These are phyloP conservation scores for Lates calcarifer DNA, from an alignment of 2,113 vertebrate species.

Conservation along the genomic window DNA sequence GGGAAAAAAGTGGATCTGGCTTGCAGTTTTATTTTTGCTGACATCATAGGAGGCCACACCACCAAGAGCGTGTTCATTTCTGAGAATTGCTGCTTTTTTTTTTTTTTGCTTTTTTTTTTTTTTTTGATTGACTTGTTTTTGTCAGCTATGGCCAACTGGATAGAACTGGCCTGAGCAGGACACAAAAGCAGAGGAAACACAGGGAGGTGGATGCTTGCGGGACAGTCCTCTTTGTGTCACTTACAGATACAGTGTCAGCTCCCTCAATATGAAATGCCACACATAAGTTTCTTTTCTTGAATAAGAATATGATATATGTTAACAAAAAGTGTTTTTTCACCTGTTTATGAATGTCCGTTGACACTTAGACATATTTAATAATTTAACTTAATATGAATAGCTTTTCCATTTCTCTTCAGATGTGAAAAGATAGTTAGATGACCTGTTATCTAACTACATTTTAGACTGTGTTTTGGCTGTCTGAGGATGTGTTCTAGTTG, in stretches of 20 bases:
- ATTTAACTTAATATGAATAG: not conserved
- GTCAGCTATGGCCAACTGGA: not conserved
- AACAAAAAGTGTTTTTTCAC: not conserved
- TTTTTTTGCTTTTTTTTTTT: no score
- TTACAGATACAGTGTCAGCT: constrained; percentile 1
- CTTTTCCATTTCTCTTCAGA: not conserved
- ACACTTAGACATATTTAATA: not conserved
- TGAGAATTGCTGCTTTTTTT: not conserved
- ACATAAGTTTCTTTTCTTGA: not conserved
- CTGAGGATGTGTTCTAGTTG: constrained; percentile 46
- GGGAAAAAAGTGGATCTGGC: not conserved
- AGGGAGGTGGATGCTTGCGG: constrained; percentile 3
- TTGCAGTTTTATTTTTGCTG: not conserved
- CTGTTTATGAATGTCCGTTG: not conserved
- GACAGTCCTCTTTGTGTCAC: not conserved
- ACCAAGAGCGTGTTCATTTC: not conserved
- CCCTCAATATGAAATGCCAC: not conserved
- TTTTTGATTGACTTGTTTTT: not conserved
- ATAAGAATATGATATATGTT: not conserved
- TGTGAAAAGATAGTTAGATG: not conserved
- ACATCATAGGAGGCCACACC: not conserved
- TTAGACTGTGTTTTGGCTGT: constrained; percentile 32
- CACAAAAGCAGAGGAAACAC: not conserved
- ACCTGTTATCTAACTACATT: constrained; percentile 45
- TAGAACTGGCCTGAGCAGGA: constrained; percentile 12